Evolutionary conservation across 2,113 vertebrate species (phyloP), one percentile per base, ranked within the genome.

Genomic region (Eulemur rufifrons): DNA sequence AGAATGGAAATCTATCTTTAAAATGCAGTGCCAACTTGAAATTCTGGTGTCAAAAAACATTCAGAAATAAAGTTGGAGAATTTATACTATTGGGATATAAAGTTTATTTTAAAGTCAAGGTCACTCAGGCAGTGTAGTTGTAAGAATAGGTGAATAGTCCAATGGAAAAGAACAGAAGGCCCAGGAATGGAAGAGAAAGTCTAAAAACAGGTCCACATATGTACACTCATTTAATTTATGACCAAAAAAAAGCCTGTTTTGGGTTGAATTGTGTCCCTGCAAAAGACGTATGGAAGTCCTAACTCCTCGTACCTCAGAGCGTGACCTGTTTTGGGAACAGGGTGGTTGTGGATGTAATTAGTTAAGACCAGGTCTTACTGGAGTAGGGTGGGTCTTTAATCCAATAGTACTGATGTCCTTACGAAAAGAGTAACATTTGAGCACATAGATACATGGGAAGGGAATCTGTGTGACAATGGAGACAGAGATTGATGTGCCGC

Each of bases 41-140:
- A 71, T 94, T 94, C 56, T 50, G 42, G 42, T 25, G 77, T 86
- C 45, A 68, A 90, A 68, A 74, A 87, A 84, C 52, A 89, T 37
- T 64, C 25, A 71, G 54, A 50, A 89, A n/a, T 37, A 89, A 83
- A 68, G 29, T 76, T 87, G 56, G 8, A 68, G 39, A 78, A 69
- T 6, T 47, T 34, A 92, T 18, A 54, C 6, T 56, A 50, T 21
- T 52, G 37, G 42, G 13, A 56, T 76, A 68, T 88, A 15, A 80
- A 89, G 25, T 87, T 84, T 87, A 78, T 88, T 88, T 95, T 91
- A 76, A 80, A 76, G 17, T 89, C 37, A 94, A 50, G 21, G 42
- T 54, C 85, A 92, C 64, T 68, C 27, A 91, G 15, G 2, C 37
- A 68, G 17, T 54, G 3, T 77, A 59, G 17, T 54, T 84, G 45